Conservation (phyloP, 2,113 vertebrate species). For the Heterotis niloticus region DNA sequence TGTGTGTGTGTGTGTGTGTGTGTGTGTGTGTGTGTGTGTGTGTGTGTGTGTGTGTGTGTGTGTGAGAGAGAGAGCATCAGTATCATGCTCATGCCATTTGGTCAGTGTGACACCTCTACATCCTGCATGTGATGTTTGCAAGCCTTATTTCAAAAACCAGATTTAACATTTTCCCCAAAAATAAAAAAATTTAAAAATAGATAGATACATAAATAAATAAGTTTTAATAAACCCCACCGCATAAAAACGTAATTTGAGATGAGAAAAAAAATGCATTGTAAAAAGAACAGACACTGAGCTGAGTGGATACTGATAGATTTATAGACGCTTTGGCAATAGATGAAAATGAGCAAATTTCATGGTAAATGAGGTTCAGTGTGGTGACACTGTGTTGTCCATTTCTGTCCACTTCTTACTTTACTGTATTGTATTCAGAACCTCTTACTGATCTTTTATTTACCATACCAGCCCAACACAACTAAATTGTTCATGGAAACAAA, state of each 20-base stretch:
- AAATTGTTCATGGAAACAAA: constrained; percentile 49
- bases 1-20: too few relatives aligned
- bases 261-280: not conserved
- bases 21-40: not conserved
- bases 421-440: constrained; percentile 39
- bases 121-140: too few relatives aligned
- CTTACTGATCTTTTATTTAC: constrained; percentile 40
- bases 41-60: not conserved
- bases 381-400: not conserved
- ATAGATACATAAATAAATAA: too few relatives aligned
- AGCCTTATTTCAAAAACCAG: too few relatives aligned
- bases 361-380: not conserved
- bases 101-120: too few relatives aligned
- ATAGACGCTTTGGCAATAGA: not conserved
- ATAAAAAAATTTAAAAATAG: too few relatives aligned
- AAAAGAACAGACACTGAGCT: not conserved
- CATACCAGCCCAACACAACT: constrained; percentile 40
- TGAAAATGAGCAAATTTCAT: not conserved
- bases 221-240: too few relatives aligned
- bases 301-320: not conserved
- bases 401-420: constrained; percentile 36
- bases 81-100: too few relatives aligned
- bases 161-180: too few relatives aligned
- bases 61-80: too few relatives aligned
- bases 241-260: too few relatives aligned